Evolutionary conservation across 2,888 invertebrate species (phyloP), one percentile per base, ranked within the genome.

Genomic region (Ischnus inquisitorius): DNA sequence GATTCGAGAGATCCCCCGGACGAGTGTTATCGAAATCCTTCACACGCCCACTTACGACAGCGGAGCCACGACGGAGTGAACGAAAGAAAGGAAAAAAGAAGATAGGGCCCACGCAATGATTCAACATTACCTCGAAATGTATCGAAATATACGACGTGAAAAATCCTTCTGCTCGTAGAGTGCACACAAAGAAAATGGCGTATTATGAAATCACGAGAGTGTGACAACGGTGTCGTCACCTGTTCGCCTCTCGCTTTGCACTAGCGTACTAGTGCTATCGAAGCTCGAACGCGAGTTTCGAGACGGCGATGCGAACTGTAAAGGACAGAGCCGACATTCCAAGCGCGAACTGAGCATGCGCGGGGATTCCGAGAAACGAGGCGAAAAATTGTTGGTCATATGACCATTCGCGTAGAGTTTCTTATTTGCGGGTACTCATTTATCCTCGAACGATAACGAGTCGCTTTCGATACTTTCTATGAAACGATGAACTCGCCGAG

Each of bases 171-270:
- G 86, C 84, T 87, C 84, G 79, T 72, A 88, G 86, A 84, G 86
- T 89, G 87, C 88, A 90, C 90, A 90, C 89, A 90, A 90, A 90
- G 90, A 90, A 90, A 90, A 90, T 90, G 90, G 90, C 90, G 90
- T 89, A 89, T 88, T 86, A 88, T 88, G 87, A 88, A 90, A 90
- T 90, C 88, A 89, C 88, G 86, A 88, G 83, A 83, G 86, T 83
- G 85, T 89, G 88, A 88, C 89, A 90, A 88, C 88, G 85, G 87
- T 88, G 88, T 88, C 89, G 90, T 90, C 89, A 90, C 88, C 88
- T 89, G 89, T 90, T 90, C 87, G 85, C 72, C 80, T 80, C 83
- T 80, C 69, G 71, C 83, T 77, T 46, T 67, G 77, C 34, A 80
- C 80, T 83, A 68, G 77, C 60, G 60, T 60, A 60, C 60, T 60